These are phyloP conservation scores for Zaprionus vittiger DNA, from an alignment of 1,140 invertebrate genomes.

Conservation along the genomic window DNA sequence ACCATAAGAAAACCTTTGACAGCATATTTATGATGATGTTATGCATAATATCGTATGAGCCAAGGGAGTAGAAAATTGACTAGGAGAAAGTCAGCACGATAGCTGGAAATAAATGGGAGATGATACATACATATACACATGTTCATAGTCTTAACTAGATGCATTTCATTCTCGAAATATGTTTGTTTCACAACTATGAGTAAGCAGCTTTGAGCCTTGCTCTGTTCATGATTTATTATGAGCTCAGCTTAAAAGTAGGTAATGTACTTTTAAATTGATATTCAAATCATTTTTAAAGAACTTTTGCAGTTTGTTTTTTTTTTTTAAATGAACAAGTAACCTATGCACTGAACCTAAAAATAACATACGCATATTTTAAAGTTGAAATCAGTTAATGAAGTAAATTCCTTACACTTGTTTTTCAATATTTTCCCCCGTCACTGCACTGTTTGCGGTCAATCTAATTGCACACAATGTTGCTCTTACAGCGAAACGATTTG, in stretches of 20 bases:
- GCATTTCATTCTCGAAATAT: neutral
- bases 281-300: neutral
- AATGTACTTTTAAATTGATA: neutral
- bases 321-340: neutral
- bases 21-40: conserved; percentile 15
- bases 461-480: conserved; percentile 13
- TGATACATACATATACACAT: neutral
- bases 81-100: neutral
- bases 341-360: too few relatives aligned
- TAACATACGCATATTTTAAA: neutral
- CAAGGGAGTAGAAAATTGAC: conserved; percentile 5
- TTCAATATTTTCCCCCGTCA: neutral
- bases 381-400: neutral
- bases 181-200: neutral
- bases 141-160: neutral
- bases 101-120: neutral
- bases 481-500: conserved; percentile 22
- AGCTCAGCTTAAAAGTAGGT: neutral
- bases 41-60: conserved; percentile 10
- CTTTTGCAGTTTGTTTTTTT: neutral
- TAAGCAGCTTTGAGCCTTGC: neutral
- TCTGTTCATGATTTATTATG: neutral
- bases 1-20: neutral
- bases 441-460: conserved; percentile 1
- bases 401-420: neutral